Evolutionary conservation across 2,113 vertebrate genomes (phyloP).

Genomic region (Rhinopomastus cyanomelas): DNA sequence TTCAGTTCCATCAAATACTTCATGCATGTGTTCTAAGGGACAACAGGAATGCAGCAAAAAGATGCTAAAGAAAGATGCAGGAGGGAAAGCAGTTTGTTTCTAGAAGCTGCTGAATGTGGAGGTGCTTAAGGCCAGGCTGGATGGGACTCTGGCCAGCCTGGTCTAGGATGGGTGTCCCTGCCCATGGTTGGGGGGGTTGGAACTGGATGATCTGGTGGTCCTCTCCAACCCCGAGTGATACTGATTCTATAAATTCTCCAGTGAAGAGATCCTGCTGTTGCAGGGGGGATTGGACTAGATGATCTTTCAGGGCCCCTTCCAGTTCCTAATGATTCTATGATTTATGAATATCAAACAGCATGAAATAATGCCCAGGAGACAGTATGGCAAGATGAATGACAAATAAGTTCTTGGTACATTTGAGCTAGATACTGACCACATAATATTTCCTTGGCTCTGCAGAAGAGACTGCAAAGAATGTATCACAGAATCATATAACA

Average conservation of each 20-base stretch:
- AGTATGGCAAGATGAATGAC: neutral
- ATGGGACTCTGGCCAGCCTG: too few species aligned
- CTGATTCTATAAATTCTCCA: too few species aligned
- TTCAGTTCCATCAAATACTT: neutral
- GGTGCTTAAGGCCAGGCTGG: too few species aligned
- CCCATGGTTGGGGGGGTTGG: too few species aligned
- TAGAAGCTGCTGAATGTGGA: neutral
- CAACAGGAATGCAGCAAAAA: slow-evolving; percentile 39
- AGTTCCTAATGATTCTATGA: too few species aligned
- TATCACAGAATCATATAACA: too few species aligned
- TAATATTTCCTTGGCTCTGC: neutral
- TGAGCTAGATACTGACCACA: neutral
- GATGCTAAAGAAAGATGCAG: neutral
- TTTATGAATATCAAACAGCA: slow-evolving; percentile 21
- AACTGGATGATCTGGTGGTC: too few species aligned
- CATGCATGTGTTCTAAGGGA: neutral
- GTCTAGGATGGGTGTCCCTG: too few species aligned
- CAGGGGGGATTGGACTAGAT: too few species aligned
- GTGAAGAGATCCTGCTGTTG: too few species aligned
- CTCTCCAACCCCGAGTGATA: too few species aligned
- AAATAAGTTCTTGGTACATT: neutral
- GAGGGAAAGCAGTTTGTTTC: slow-evolving; percentile 32
- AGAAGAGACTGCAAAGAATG: neutral
- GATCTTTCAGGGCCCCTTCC: too few species aligned
- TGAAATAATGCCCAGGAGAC: slow-evolving; percentile 1